A percentile compares a stretch with the other conserved stretches of the same genome.
These are phyloP conservation scores for Felis catus DNA, from an alignment of 2,113 vertebrate genomes.

Conservation along the genomic window F.catus_Fca126_mat1.0 CM031421.1:67079501-67080000, in stretches of 20 bases:
- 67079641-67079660: not conserved
- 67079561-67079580: conserved; percentile 51
- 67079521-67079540: not conserved
- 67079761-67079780: conserved; percentile 78
- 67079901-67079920: conserved; percentile 88
- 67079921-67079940: conserved; percentile 83
- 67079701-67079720: not conserved
- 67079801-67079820: conserved; percentile 70
- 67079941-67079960: conserved; percentile 84
- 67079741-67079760: not conserved
- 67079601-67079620: conserved; percentile 7
- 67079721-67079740: conserved; percentile 13
- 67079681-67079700: conserved; percentile 3
- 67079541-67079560: conserved; percentile 9
- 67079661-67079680: conserved; percentile 40
- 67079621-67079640: conserved; percentile 15
- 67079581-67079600: not conserved
- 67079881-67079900: conserved; percentile 84
- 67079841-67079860: conserved; percentile 81
- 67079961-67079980: conserved; percentile 79
- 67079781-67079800: conserved; percentile 87
- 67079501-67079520: conserved; percentile 18
- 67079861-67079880: conserved; percentile 73
- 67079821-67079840: conserved; percentile 80
- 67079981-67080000: not conserved